Evolutionary conservation across 2,797 vertebrate genomes (phyloP), one percentile per base, ranked within the genome.

Genomic region (Melanotaenia nigrans): DNA sequence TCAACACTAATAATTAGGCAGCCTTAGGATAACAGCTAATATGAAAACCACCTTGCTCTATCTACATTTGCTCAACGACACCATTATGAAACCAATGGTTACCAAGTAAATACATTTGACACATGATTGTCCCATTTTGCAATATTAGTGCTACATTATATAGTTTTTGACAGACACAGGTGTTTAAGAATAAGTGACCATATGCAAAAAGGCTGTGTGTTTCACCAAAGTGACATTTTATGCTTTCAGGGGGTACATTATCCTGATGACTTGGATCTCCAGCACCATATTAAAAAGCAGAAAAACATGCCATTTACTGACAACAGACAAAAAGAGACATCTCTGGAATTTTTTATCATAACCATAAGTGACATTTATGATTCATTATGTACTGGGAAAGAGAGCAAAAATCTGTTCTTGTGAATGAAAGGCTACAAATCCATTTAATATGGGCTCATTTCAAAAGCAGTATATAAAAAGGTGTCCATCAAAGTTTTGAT

Each of bases 351-450:
- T 32, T 68, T 75, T 57, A 78, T 85, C 53, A 63, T 73, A 78
- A 85, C 79, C 67, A 71, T 78, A 78, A 81, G 69, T 78, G 77
- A 78, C 73, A 68, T 77, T 75, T 70, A 69, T 84, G 71, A 84
- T 73, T 88, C 76, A 84, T 87, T 83, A 77, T 60, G 35, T 64
- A 24, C 36, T n/a, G 24, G 54, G 66, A 66, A 71, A 73, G 42
- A 76, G 61, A 66, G 69, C 72, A 57, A 69, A 61, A 71, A 70
- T 78, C 68, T 84, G 55, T 71, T 77, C 47, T 49, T 28, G 45
- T 12, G 13, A 80, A 78, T 65, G 25, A 79, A 61, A 53, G 18
- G 49, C 73, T 45, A 75, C 70, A 80, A 76, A 82, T 84, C 72
- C 0, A 1, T 81, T 89, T 79, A 71, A 74, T 77, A 51, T 14